Percentiles rank a stretch among this genome's conserved stretches.
Conservation (phyloP, 2,888 invertebrate genomes). For the Pterobdella sp. region DNA sequence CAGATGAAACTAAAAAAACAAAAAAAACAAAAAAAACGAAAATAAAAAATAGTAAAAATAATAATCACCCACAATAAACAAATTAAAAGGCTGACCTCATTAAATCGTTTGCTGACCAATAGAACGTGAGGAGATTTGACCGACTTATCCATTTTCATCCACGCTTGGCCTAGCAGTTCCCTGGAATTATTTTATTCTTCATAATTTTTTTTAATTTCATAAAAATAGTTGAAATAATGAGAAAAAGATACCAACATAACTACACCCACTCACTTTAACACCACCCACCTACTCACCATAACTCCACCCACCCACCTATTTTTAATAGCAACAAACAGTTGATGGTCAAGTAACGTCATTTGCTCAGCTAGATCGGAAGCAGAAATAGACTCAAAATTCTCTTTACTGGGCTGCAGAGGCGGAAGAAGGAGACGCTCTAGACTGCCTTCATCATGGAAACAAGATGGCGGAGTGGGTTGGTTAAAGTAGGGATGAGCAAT, state of each 20-base stretch:
- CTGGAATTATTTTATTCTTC: conserved; percentile 37
- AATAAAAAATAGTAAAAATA: too few species aligned
- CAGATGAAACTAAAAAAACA: too few species aligned
- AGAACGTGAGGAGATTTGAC: conserved; percentile 65
- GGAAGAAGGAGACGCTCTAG: conserved; percentile 1
- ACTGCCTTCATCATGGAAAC: background rate
- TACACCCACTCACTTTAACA: too few species aligned
- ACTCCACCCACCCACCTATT: conserved; percentile 64
- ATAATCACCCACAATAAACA: background rate
- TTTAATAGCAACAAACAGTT: conserved; percentile 73
- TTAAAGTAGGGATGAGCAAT: background rate
- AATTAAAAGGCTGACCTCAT: conserved; percentile 59
- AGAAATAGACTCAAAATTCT: conserved; percentile 74
- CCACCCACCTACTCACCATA: conserved; percentile 49
- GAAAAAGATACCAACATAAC: too few species aligned
- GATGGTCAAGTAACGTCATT: conserved; percentile 81
- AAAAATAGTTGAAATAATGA: too few species aligned
- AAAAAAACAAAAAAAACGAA: too few species aligned
- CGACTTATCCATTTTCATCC: conserved; percentile 80
- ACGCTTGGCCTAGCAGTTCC: conserved; percentile 54
- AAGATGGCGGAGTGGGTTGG: background rate
- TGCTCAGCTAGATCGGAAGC: conserved; percentile 86
- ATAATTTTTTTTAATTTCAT: background rate
- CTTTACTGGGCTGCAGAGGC: conserved; percentile 61
- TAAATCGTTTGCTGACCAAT: conserved; percentile 78